A percentile compares a stretch with the other conserved stretches of the same genome.
phyloP scores from a whole-genome alignment of 2,113 vertebrate genomes.

The Hyla sarda region DNA sequence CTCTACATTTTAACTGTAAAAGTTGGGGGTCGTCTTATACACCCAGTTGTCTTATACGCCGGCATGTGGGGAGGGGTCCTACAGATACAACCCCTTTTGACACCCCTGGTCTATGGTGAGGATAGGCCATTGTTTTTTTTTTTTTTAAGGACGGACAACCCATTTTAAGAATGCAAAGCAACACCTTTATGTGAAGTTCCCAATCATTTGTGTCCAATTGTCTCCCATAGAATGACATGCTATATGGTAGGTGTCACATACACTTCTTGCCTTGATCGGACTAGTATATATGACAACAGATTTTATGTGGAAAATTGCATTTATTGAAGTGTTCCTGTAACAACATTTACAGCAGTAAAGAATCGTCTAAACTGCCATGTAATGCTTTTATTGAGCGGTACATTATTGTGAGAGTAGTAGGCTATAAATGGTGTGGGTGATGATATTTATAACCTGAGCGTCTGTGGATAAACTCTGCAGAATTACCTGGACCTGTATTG shows the following conservation, averaged over 20 bases:
- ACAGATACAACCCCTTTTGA: too few relatives aligned
- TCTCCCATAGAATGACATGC: too few relatives aligned
- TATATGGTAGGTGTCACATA: not conserved
- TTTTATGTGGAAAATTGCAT: not conserved
- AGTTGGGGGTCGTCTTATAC: too few relatives aligned
- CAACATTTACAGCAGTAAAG: slow-evolving; percentile 21
- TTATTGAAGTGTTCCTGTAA: not conserved
- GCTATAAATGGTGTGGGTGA: slow-evolving; percentile 25
- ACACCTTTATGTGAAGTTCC: too few relatives aligned
- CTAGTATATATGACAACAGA: not conserved
- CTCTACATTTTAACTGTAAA: too few relatives aligned
- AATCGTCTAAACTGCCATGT: slow-evolving; percentile 24
- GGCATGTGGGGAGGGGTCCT: too few relatives aligned
- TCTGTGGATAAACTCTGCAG: slow-evolving; percentile 61
- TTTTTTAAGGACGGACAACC: too few relatives aligned
- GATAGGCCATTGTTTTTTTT: too few relatives aligned
- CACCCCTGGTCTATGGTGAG: too few relatives aligned
- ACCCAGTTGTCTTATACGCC: too few relatives aligned
- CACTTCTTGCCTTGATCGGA: not conserved
- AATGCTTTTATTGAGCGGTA: not conserved
- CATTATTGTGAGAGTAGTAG: slow-evolving; percentile 4
- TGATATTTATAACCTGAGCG: slow-evolving; percentile 61
- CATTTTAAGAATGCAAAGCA: too few relatives aligned
- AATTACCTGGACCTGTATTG: slow-evolving; percentile 62
- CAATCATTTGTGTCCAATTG: too few relatives aligned